A percentile compares a stretch with the other conserved stretches of the same genome.
Conservation (phyloP, 1,140 invertebrate species). For the Belonocnema kinseyi region DNA sequence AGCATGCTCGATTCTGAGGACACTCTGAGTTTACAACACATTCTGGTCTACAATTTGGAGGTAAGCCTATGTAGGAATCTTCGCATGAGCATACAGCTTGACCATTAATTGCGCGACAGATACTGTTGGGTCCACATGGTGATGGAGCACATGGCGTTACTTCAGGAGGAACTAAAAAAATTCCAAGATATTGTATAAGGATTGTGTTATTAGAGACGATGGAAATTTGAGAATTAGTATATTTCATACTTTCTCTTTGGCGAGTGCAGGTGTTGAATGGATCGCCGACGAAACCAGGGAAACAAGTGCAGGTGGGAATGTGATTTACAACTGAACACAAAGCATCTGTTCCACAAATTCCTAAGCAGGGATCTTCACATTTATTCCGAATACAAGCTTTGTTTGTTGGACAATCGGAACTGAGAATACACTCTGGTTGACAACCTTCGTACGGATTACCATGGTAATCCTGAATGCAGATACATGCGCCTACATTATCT, state of each 20-base stretch:
- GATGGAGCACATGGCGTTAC: conserved; percentile 72
- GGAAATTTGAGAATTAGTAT: not conserved
- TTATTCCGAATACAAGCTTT: conserved; percentile 78
- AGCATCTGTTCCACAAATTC: conserved; percentile 77
- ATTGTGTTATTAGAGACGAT: conserved; percentile 11
- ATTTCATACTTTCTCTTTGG: conserved; percentile 57
- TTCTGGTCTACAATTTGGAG: conserved; percentile 86
- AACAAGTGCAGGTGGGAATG: conserved; percentile 81
- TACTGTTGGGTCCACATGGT: conserved; percentile 78
- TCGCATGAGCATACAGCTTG: conserved; percentile 78
- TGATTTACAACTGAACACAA: conserved; percentile 80
- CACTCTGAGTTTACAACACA: conserved; percentile 88
- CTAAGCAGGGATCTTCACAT: conserved; percentile 79
- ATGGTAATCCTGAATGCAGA: conserved; percentile 76
- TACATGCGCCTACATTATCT: conserved; percentile 76
- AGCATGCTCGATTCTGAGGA: conserved; percentile 84
- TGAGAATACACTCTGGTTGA: conserved; percentile 78
- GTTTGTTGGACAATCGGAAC: conserved; percentile 78
- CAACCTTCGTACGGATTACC: conserved; percentile 78
- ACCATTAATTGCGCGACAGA: conserved; percentile 75
- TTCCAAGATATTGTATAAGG: not conserved
- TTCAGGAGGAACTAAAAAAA: not conserved
- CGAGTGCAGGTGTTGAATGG: conserved; percentile 76
- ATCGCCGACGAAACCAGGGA: conserved; percentile 77
- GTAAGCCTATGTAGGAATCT: conserved; percentile 75